Evolutionary conservation across 2,888 invertebrate genomes (phyloP).

Genomic region (Adelognathus sp.): DNA sequence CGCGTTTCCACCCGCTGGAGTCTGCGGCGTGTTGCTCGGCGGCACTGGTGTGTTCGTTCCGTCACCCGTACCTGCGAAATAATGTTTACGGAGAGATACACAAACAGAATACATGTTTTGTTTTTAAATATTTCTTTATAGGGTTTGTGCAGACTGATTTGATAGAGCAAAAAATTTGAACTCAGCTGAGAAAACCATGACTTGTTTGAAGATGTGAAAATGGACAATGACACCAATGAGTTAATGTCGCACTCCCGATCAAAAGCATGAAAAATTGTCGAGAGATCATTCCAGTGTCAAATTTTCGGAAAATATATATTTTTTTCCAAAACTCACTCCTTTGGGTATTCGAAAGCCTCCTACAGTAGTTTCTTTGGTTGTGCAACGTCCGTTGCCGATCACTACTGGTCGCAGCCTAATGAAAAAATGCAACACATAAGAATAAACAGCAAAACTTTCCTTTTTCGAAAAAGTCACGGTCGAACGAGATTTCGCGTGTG

Average conservation of each 20-base stretch:
- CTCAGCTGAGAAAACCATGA: too few relatives aligned
- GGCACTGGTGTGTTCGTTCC: conserved; percentile 77
- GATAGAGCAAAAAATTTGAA: too few relatives aligned
- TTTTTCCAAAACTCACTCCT: conserved; percentile 90
- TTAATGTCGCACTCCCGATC: too few relatives aligned
- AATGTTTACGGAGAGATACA: too few relatives aligned
- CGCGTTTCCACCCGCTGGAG: conserved; percentile 75
- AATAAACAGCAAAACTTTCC: not conserved
- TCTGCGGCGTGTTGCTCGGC: conserved; percentile 79
- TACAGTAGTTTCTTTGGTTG: conserved; percentile 87
- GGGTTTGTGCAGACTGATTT: too few relatives aligned
- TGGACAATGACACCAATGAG: too few relatives aligned
- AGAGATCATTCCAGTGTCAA: too few relatives aligned
- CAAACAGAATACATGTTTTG: too few relatives aligned
- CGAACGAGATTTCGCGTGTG: not conserved
- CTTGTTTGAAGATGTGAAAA: too few relatives aligned
- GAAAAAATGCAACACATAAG: conserved; percentile 1
- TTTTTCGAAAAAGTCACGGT: not conserved
- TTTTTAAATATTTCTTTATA: too few relatives aligned
- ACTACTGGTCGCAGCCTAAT: conserved; percentile 89
- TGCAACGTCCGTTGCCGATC: conserved; percentile 88
- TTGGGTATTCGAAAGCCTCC: conserved; percentile 89
- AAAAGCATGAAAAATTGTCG: too few relatives aligned
- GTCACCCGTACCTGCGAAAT: conserved; percentile 71
- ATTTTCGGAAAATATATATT: too few relatives aligned